Base-by-base conservation (phyloP, 2,888 invertebrate genomes). In the Diarsia brunnea region DNA sequence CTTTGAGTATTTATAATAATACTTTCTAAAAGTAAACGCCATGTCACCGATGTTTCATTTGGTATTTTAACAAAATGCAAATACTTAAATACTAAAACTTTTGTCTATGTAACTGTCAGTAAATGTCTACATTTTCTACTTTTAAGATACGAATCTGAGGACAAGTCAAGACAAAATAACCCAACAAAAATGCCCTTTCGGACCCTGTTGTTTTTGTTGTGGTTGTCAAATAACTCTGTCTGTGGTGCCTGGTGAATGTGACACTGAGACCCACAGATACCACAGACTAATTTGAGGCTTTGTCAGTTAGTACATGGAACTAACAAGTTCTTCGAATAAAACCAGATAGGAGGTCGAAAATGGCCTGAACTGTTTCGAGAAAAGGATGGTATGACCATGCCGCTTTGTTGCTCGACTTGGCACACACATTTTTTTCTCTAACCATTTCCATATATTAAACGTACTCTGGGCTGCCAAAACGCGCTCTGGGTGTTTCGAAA, bases 1-100 rank as follows among this genome's bases (percentile, higher is more conserved):
- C 89, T 95, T 96, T 19, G 93, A 92, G 88, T 96, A 96, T 86
- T 94, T 96, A 75, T 88, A 95, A 88, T 93, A 95, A 85, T 95
- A 89, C 89, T 93, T 94, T 80, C 93, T 90, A 84, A 94, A 89
- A 81, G 84, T 88, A 83, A 93, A 88, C 79, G 95, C 96, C 96
- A 96, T 96, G 87, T 90, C 90, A 88, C 75, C 55, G 81, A 51
- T 69, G 71, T 78, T 66, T 84, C 84, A 81, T 85, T 81, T 75
- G 80, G 49, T 79, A 53, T 27, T 69, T 69, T 78, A 16, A 43
- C 38, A 82, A 55, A 68, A 61, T 2, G 38, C 19, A 55, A 58
- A 63, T 7, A n/a, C n/a, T n/a, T n/a, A n/a, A 49, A 60, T 79
- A 71, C 19, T 47, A 45, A 51, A 43, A 66, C 69, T 19, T 69